Evolutionary conservation across 2,888 invertebrate genomes (phyloP), one percentile per base, ranked within the genome.

Genomic region (Biston stratarius): DNA sequence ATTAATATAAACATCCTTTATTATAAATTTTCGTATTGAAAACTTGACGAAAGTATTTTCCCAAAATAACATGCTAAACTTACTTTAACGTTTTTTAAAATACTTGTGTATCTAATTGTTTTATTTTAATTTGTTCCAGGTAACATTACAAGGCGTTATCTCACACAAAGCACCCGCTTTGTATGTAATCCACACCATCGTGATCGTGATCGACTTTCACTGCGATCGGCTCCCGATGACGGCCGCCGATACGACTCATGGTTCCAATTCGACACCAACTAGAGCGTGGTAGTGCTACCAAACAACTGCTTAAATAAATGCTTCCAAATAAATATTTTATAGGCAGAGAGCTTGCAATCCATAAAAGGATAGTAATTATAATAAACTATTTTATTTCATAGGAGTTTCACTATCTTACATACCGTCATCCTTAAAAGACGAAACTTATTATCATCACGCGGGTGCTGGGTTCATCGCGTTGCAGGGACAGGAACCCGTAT

Each of bases 181-280:
- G 61, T 53, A 65, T 52, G 66, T 59, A 61, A 67, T 67, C 48
- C 53, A 62, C 58, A 55, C 66, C 33, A 61, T 34, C 38, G 24
- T 15, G n/a, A 10, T 66, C 61, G 61, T 55, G 59, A 63, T 59
- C 56, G 71, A 89, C 90, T 90, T 90, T 90, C 90, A 87, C 89
- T 82, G 71, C 77, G 73, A 80, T 83, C 83, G 83, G 84, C 84
- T 84, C 83, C 82, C 81, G 76, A 65, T 71, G 75, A 79, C 76
- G 71, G 69, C n/a, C 63, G 69, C 65, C 77, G 84, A 82, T 83
- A 80, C 77, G 75, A 75, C 69, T 77, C 82, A 86, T 82, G 84
- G 75, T 77, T 74, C 82, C 84, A 84, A 86, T 87, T 78, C 74
- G 76, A 81, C 83, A 79, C 72, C 69, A 86, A 84, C 61, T 83